Conservation (phyloP, 2,797 vertebrate genomes). For the Oryzias sinensis region DNA sequence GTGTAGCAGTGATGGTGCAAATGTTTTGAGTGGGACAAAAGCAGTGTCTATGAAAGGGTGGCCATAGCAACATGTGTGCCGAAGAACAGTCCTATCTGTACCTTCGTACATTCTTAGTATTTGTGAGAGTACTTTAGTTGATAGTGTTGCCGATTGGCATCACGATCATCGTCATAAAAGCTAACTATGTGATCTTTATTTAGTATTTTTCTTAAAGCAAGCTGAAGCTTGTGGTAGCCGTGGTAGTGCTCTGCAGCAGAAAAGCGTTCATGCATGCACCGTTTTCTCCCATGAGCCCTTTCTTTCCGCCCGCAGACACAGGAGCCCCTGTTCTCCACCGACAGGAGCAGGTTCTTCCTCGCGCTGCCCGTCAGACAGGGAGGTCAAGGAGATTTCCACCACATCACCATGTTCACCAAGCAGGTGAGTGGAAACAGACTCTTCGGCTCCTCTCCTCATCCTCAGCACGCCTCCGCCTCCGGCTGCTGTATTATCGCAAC, state of each 20-base stretch:
- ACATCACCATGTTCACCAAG: conserved; percentile 91
- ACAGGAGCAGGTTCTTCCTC: conserved; percentile 88
- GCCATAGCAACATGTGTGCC: no score
- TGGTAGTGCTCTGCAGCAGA: not conserved
- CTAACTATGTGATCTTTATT: no score
- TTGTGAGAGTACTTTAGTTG: no score
- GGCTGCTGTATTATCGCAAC: not conserved
- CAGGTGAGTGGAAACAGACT: conserved; percentile 77
- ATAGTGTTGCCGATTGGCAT: no score
- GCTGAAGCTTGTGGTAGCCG: no score
- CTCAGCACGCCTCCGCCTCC: not conserved
- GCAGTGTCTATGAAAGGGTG: no score
- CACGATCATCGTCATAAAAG: no score
- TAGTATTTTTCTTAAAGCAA: no score
- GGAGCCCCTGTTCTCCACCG: conserved; percentile 82
- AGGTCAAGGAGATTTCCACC: conserved; percentile 91
- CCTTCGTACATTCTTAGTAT: no score
- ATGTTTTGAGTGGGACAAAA: no score
- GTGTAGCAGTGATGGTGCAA: no score
- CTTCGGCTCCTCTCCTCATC: not conserved
- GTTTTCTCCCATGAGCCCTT: conserved; percentile 11
- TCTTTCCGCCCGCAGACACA: conserved; percentile 78
- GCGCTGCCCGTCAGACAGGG: conserved; percentile 92
- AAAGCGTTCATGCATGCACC: conserved; percentile 3
- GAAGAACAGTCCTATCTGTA: no score